Evolutionary conservation across 1,140 invertebrate species (phyloP), one percentile per base, ranked within the genome.

Genomic region (Panonychus citri): DNA sequence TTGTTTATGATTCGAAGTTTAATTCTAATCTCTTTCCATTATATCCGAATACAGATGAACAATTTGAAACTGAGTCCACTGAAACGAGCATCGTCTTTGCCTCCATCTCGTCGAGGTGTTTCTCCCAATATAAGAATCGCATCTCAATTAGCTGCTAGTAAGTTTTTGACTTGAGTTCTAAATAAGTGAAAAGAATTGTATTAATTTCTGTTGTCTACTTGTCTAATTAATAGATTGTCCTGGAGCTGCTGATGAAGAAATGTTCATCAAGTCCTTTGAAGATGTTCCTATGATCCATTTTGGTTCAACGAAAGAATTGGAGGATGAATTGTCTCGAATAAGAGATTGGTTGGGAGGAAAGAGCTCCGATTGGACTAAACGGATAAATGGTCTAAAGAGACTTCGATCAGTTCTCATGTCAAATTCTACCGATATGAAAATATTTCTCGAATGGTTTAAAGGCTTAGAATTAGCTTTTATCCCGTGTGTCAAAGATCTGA

Each of bases 311-410:
- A 76, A 81, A 62, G 88, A 93, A 62, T 71, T 95, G 24, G 82
- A 86, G 62, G 84, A 90, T 58, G 75, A 82, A 39, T 77, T 90
- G 65, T 80, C 77, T 52, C 76, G 78, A 61, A 80, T 88, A 37
- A 75, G 78, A 58, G 77, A 81, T 12, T 76, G 76, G 4, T 76
- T 95, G 37, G 83, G 91, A 69, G 73, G 79, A 24, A 81, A 77
- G 63, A 81, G 82, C 65, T 46, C 19, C 15, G 85, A 90, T 63
- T 96, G 90, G 90, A 86, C 88, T 69, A 88, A 87, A 69, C 74
- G 89, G 59, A 78, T 83, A 30, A 87, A 94, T 62, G 78, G 81
- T 62, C 70, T 93, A 54, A 91, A 85, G 68, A 82, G 81, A 66
- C 71, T 95, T 19, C 76, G 91, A 17, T 80, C 84, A 1, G 66